Conservation (phyloP, 2,113 vertebrate genomes). For the Maccullochella peelii region DNA sequence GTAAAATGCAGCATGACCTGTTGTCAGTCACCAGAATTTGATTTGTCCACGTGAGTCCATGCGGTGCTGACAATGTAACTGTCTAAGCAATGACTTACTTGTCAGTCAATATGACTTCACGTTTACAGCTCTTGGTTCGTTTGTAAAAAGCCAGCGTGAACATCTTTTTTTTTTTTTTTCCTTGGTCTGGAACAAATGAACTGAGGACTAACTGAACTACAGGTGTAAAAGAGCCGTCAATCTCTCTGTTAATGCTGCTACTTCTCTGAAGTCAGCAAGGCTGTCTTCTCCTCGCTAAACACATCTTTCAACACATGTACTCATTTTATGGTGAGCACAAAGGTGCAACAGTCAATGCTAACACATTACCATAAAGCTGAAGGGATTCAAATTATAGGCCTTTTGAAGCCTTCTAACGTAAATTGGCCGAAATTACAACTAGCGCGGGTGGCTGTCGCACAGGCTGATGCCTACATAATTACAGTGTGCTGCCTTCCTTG, state of each 20-base stretch:
- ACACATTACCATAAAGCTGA: conserved; percentile 83
- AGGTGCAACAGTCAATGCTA: conserved; percentile 65
- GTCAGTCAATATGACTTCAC: background rate
- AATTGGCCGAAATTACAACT: conserved; percentile 85
- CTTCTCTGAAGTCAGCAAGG: conserved; percentile 9
- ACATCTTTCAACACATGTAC: conserved; percentile 23
- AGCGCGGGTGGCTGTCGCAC: conserved; percentile 76
- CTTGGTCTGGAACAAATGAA: background rate
- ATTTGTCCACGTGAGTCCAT: background rate
- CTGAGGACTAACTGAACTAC: too few relatives aligned
- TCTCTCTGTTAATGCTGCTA: background rate
- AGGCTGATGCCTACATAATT: conserved; percentile 84
- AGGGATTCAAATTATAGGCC: conserved; percentile 83
- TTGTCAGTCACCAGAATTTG: background rate
- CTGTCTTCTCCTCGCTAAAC: conserved; percentile 3
- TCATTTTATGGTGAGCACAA: conserved; percentile 51
- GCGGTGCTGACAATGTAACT: background rate
- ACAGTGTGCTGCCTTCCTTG: conserved; percentile 75
- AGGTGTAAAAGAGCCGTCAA: conserved; percentile 20
- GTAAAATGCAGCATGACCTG: background rate
- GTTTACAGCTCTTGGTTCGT: background rate
- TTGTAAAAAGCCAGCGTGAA: background rate
- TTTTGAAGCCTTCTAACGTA: conserved; percentile 77
- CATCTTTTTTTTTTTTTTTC: background rate
- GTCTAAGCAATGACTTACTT: background rate